Base-by-base conservation (phyloP, 2,888 invertebrate genomes). In the Caenorhabditis sp. region DNA sequence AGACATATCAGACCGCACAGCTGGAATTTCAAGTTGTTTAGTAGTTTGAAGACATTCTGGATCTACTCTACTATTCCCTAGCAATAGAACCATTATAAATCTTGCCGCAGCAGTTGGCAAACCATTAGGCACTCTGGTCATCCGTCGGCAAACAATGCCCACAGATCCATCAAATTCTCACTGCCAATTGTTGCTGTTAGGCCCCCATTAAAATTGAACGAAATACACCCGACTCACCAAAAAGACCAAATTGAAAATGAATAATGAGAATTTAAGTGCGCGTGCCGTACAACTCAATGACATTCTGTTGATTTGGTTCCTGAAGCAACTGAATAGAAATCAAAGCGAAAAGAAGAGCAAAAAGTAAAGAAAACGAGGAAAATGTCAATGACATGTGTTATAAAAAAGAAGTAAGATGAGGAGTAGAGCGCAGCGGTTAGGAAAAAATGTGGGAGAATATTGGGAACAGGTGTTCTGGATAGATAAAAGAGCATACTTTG, bases 161-260 rank as follows among this genome's bases (percentile, higher is more conserved):
- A 44, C 56, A 76, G 19, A 79, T 74, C 26, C 16, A 72, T 76
- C 69, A 70, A 85, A 80, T 38, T 59, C 69, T 64, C 68, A 61
- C 47, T 31, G 58, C 49, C 28, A 64, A 81, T 47, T 58, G 64
- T 38, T 44, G n/a, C 14, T 54, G 51, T 49, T 31, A 2, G 14
- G 3, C 24, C 41, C 7, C 14, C 58, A 31, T 16, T 22, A 2
- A 56, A n/a, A 56, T 56, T 31, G 35, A 35, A 59, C 19, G 19
- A 19, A 38, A 38, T 5, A 38, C 26, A 16, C 26, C 41, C 49
- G 38, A 88, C 90, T 84, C 59, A 92, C 92, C 88, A 92, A 74
- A 86, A 92, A 92, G 44, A 92, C 87, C 49, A 92, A 83, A 84
- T 92, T 92, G 86, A 92, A 92, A 44, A 90, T 86, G 85, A 92